Conservation (phyloP, 2,113 vertebrate genomes). For the Neogobius melanostomus region DNA sequence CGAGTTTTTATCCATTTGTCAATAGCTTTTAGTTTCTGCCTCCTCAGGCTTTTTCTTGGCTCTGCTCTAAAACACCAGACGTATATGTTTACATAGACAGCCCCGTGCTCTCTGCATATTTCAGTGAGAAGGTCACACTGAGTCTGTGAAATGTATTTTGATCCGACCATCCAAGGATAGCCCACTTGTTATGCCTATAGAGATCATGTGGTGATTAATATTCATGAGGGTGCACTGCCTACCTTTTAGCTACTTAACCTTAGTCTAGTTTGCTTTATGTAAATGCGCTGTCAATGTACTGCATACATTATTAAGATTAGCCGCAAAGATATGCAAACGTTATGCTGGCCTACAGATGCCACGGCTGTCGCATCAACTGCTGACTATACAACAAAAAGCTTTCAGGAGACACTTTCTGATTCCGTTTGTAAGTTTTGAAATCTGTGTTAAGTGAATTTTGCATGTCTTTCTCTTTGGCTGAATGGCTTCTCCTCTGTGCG, state of each 20-base stretch:
- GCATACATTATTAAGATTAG: constrained; percentile 60
- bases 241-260: constrained; percentile 51
- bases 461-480: constrained; percentile 2
- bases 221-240: constrained; percentile 50
- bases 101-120: constrained; percentile 41
- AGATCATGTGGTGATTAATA: constrained; percentile 59
- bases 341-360: constrained; percentile 42
- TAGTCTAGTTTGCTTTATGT: constrained; percentile 54
- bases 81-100: constrained; percentile 27
- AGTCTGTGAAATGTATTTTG: constrained; percentile 37
- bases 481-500: not conserved
- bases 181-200: constrained; percentile 34
- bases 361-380: constrained; percentile 38
- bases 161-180: constrained; percentile 34
- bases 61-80: constrained; percentile 29
- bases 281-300: constrained; percentile 45
- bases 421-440: not conserved
- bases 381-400: constrained; percentile 24
- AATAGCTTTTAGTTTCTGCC: constrained; percentile 2
- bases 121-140: constrained; percentile 51
- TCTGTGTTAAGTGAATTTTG: constrained; percentile 3
- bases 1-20: too few species aligned
- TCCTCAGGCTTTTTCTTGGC: constrained; percentile 19
- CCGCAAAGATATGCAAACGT: constrained; percentile 38
- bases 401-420: constrained; percentile 16